phyloP scores from a whole-genome alignment of 2,113 vertebrate species.

The Ophthalmolycus amberensis region DNA sequence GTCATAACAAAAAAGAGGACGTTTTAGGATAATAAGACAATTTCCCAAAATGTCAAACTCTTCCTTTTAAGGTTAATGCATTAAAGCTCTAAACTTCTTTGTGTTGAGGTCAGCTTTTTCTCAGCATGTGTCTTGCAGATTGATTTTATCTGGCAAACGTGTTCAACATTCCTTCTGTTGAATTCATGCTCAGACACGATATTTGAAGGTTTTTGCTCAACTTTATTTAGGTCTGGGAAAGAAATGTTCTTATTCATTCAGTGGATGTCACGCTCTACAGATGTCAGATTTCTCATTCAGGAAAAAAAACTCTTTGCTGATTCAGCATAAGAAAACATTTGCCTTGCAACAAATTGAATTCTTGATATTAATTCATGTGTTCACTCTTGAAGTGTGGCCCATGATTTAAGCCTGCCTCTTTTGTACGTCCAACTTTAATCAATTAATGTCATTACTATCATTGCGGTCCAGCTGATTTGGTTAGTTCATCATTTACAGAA shows the following conservation, averaged over 20 bases:
- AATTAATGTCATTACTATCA: slow-evolving; percentile 68
- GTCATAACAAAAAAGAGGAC: not conserved
- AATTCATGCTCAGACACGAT: not conserved
- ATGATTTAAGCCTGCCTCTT: slow-evolving; percentile 70
- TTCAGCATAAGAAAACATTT: slow-evolving; percentile 69
- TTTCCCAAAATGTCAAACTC: not conserved
- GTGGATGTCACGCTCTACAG: slow-evolving; percentile 39
- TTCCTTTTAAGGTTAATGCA: not conserved
- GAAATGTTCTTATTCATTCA: slow-evolving; percentile 14
- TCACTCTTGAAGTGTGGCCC: slow-evolving; percentile 61
- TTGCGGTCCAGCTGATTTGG: slow-evolving; percentile 68
- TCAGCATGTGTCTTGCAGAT: not conserved
- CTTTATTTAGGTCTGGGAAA: not conserved
- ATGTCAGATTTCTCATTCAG: slow-evolving; percentile 29
- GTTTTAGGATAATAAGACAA: not conserved
- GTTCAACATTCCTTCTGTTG: not conserved
- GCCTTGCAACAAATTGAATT: slow-evolving; percentile 70
- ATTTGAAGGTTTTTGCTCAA: slow-evolving; percentile 8
- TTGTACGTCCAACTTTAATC: slow-evolving; percentile 72
- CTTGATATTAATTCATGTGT: slow-evolving; percentile 68
- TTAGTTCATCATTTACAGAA: slow-evolving; percentile 75
- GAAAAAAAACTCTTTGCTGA: slow-evolving; percentile 31
- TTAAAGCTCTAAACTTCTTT: not conserved
- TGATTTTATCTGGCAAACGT: not conserved
- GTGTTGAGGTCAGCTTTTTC: not conserved